A percentile compares a stretch with the other conserved stretches of the same genome.
phyloP scores from a whole-genome alignment of 2,113 vertebrate species.

The Sylvia atricapilla region DNA sequence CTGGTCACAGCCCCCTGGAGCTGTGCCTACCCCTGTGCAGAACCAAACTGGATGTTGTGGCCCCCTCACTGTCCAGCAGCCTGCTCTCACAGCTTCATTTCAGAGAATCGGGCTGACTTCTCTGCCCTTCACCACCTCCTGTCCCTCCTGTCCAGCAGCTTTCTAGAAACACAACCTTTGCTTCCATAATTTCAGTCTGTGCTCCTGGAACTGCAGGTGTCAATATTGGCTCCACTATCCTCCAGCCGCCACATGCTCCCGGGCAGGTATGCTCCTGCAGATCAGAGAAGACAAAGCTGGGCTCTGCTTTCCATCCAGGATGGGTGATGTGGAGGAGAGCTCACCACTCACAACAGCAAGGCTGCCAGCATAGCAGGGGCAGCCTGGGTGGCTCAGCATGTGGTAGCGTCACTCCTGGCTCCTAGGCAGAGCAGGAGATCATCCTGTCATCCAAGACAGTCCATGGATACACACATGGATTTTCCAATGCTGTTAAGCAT shows the following conservation, averaged over 20 bases:
- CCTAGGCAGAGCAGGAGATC: not conserved
- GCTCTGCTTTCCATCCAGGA: not conserved
- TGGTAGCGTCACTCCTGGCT: not conserved
- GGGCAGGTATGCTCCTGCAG: not conserved
- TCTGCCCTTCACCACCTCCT: not conserved
- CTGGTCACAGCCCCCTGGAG: not conserved
- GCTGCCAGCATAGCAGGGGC: not conserved
- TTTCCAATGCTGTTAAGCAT: not conserved
- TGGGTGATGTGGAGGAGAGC: not conserved
- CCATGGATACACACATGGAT: not conserved
- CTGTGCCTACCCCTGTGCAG: not conserved
- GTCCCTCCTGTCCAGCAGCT: not conserved
- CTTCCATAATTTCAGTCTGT: not conserved
- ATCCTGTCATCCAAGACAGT: not conserved
- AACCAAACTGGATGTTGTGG: not conserved
- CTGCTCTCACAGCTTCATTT: not conserved
- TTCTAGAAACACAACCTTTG: accelerated
- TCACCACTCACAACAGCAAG: not conserved
- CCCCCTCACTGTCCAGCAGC: not conserved
- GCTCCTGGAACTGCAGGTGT: not conserved
- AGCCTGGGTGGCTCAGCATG: not conserved
- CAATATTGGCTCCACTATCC: not conserved
- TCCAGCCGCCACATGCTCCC: accelerated
- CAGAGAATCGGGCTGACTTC: not conserved
- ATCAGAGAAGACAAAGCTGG: not conserved